These are phyloP conservation scores for Thelaira solivaga DNA, from an alignment of 2,888 invertebrate species.

Conservation along the genomic window DNA sequence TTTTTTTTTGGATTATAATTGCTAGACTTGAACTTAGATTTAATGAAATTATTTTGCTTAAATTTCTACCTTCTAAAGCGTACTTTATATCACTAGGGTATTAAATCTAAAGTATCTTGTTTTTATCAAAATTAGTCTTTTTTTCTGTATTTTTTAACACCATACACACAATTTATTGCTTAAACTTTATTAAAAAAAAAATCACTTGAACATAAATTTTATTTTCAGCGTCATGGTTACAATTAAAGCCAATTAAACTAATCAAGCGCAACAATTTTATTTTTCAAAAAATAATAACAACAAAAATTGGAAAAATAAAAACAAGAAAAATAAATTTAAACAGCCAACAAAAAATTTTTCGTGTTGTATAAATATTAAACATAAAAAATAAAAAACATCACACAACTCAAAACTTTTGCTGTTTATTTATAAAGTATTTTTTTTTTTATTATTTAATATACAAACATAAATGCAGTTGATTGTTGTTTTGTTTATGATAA, in stretches of 20 bases:
- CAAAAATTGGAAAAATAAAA: neutral
- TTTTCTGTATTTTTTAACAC: no score
- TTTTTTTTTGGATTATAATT: no score
- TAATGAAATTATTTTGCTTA: no score
- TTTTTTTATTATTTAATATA: neutral
- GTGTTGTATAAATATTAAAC: constrained; percentile 44
- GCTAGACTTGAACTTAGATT: no score
- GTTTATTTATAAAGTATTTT: neutral
- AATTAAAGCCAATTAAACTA: constrained; percentile 60
- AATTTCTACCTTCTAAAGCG: no score
- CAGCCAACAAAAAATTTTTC: constrained; percentile 27
- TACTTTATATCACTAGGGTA: no score
- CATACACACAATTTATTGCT: neutral
- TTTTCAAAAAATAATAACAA: neutral
- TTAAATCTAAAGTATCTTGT: no score
- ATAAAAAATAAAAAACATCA: no score
- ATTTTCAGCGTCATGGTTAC: constrained; percentile 31
- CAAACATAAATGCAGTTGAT: neutral
- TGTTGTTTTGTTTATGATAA: constrained; percentile 31
- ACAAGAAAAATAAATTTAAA: neutral
- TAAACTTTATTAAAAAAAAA: neutral
- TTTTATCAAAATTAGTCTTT: no score
- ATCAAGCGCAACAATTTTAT: constrained; percentile 57
- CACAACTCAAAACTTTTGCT: constrained; percentile 51
- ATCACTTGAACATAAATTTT: neutral